phyloP scores from a whole-genome alignment of 1,140 invertebrate species.

The Leptestheria dahalacensis region DNA sequence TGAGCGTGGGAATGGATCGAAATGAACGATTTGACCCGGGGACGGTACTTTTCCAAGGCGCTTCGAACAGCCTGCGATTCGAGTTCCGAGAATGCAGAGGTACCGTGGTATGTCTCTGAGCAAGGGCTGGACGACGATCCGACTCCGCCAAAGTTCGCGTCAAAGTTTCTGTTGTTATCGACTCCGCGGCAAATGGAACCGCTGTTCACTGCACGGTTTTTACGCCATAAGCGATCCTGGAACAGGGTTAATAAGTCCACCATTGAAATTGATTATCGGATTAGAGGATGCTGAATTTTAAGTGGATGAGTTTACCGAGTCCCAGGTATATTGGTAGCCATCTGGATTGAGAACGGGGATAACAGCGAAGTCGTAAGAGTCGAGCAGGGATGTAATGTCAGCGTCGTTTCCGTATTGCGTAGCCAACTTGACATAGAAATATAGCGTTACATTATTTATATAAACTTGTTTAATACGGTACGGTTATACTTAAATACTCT shows the following conservation, averaged over 20 bases:
- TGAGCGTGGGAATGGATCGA: constrained; percentile 32
- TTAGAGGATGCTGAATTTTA: background rate
- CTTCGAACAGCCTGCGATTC: constrained; percentile 38
- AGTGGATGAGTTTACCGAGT: constrained; percentile 16
- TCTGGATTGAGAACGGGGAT: constrained; percentile 69
- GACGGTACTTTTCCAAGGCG: constrained; percentile 28
- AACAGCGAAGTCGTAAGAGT: constrained; percentile 66
- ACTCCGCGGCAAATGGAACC: constrained; percentile 3
- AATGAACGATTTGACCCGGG: constrained; percentile 34
- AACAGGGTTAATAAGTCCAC: background rate
- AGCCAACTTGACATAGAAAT: constrained; percentile 7
- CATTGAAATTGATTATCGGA: background rate
- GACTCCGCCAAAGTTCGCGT: constrained; percentile 34
- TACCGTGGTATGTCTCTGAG: constrained; percentile 37
- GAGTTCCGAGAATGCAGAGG: constrained; percentile 44
- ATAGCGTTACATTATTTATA: too few relatives aligned
- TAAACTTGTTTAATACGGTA: background rate
- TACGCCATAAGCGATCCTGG: constrained; percentile 13
- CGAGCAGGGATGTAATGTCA: constrained; percentile 40
- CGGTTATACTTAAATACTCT: background rate
- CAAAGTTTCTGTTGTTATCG: constrained; percentile 10
- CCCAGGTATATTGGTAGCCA: constrained; percentile 67
- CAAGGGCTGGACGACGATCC: constrained; percentile 29
- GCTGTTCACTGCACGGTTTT: constrained; percentile 5
- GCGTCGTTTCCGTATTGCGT: constrained; percentile 17